phyloP scores from a whole-genome alignment of 2,113 vertebrate species.

The Pseudopodoces humilis region DNA sequence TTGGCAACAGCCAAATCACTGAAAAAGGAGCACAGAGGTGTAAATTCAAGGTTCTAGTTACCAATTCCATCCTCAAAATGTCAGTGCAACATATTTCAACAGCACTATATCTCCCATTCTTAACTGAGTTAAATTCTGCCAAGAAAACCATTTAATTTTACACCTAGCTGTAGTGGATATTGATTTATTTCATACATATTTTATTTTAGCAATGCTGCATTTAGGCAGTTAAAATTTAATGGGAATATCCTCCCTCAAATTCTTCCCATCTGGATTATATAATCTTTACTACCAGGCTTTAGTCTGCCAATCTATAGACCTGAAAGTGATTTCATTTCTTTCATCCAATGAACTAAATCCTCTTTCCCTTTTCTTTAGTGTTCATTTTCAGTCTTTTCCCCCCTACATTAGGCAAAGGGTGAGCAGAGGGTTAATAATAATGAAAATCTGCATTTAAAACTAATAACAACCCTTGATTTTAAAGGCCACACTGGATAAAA shows the following conservation, averaged over 20 bases:
- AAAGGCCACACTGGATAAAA: conserved; percentile 63
- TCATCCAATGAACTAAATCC: neutral
- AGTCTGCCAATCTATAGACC: neutral
- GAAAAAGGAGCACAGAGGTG: neutral
- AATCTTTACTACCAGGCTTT: neutral
- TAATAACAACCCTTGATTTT: conserved; percentile 54
- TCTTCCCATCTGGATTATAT: neutral
- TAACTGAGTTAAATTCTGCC: neutral
- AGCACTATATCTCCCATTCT: neutral
- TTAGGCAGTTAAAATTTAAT: conserved; percentile 12
- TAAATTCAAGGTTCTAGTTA: neutral
- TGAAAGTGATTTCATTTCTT: neutral
- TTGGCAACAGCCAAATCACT: neutral
- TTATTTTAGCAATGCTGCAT: neutral
- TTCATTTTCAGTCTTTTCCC: neutral
- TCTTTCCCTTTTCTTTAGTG: neutral
- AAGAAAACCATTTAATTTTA: neutral
- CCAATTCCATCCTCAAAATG: neutral
- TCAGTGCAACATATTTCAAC: neutral
- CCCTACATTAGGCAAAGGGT: neutral
- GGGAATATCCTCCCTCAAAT: neutral
- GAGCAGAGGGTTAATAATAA: conserved; percentile 12
- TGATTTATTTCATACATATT: neutral
- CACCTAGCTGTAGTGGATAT: neutral
- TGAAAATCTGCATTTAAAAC: conserved; percentile 18